phyloP scores from a whole-genome alignment of 2,888 invertebrate genomes.

The Prenolepis imparis region DNA sequence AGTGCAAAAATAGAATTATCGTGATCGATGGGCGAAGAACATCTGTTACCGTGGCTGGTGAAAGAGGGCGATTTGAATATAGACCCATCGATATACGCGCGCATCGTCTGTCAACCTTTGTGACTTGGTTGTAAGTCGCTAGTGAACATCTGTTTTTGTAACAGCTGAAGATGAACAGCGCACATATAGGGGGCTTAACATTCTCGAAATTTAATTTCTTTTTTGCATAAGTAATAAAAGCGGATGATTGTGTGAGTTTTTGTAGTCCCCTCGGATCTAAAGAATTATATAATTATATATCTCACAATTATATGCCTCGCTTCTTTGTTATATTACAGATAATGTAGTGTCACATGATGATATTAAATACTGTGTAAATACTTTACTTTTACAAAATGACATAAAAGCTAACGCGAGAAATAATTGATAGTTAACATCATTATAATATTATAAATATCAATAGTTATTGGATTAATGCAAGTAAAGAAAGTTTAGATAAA shows the following conservation, averaged over 20 bases:
- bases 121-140: constrained; percentile 34
- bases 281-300: neutral
- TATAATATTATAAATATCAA: constrained; percentile 18
- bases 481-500: constrained; percentile 7
- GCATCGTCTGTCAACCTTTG: constrained; percentile 31
- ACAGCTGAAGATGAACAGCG: neutral
- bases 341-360: neutral
- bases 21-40: constrained; percentile 43
- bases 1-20: constrained; percentile 39
- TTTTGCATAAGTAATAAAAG: neutral
- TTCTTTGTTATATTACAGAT: neutral
- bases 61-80: constrained; percentile 32
- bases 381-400: constrained; percentile 1
- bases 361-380: constrained; percentile 16
- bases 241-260: neutral
- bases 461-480: constrained; percentile 30
- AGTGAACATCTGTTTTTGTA: constrained; percentile 35
- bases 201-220: constrained; percentile 1
- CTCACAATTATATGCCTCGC: neutral
- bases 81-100: constrained; percentile 6
- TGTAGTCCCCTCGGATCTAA: neutral
- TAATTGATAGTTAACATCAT: constrained; percentile 18
- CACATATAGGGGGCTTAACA: neutral
- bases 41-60: constrained; percentile 46
- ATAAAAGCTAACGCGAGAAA: constrained; percentile 20